phyloP scores from a whole-genome alignment of 2,888 invertebrate species.

The Pristionchus entomophagus region DNA sequence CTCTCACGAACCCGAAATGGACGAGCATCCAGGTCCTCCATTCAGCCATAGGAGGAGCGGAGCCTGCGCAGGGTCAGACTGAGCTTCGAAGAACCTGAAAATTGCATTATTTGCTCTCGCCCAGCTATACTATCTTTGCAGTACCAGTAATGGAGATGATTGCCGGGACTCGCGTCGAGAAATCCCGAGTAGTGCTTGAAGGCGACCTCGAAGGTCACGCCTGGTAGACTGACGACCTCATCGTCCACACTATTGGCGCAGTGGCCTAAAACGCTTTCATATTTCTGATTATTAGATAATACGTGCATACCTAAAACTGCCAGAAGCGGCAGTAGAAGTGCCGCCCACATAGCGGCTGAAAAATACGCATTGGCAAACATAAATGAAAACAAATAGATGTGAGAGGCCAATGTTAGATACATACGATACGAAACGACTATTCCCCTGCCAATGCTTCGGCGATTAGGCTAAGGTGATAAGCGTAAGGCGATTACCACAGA shows the following conservation, averaged over 20 bases:
- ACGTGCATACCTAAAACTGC: not conserved
- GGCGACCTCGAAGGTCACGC: conserved; percentile 63
- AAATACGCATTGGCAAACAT: no score
- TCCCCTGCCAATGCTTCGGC: no score
- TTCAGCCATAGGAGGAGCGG: conserved; percentile 77
- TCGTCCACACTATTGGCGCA: conserved; percentile 54
- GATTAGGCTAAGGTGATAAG: no score
- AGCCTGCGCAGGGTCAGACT: conserved; percentile 73
- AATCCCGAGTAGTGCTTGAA: conserved; percentile 79
- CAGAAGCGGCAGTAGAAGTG: not conserved
- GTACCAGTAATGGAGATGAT: conserved; percentile 78
- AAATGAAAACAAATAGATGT: no score
- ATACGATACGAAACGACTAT: no score
- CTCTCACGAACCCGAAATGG: conserved; percentile 74
- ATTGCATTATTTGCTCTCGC: no score
- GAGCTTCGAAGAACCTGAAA: conserved; percentile 77
- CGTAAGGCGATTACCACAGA: no score
- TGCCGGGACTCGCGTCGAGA: conserved; percentile 63
- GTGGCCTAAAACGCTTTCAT: conserved; percentile 25
- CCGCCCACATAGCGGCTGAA: not conserved
- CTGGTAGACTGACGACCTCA: conserved; percentile 61
- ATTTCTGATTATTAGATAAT: not conserved
- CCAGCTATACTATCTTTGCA: not conserved
- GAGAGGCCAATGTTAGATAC: no score
- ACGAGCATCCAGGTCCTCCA: conserved; percentile 78